Conservation (phyloP, 2,888 invertebrate species). For the Dynastes grantii region DNA sequence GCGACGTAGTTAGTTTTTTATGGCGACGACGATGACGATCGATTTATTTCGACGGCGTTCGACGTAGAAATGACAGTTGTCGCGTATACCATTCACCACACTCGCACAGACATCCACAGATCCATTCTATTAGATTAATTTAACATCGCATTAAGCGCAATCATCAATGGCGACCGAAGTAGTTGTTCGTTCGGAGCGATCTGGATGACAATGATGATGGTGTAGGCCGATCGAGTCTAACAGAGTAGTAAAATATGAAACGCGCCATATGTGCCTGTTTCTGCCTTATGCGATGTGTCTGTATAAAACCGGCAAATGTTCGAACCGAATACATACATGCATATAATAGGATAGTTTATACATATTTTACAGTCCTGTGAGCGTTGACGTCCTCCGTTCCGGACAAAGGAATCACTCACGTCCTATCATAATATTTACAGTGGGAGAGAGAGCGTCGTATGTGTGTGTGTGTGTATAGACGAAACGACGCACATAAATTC, state of each 20-base stretch:
- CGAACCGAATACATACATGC: not conserved
- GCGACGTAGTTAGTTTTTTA: not conserved
- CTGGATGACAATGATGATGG: too few relatives aligned
- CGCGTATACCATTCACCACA: not conserved
- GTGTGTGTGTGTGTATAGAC: not conserved
- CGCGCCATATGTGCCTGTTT: not conserved
- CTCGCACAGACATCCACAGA: too few relatives aligned
- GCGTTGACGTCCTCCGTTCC: conserved; percentile 37
- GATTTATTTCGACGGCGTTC: conserved; percentile 32
- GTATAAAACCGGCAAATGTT: not conserved
- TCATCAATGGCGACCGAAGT: conserved; percentile 55
- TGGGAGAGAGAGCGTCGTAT: too few relatives aligned
- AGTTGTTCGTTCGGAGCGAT: conserved; percentile 8
- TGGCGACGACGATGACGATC: conserved; percentile 13
- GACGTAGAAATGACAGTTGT: conserved; percentile 6
- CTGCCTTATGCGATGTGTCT: too few relatives aligned
- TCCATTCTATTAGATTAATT: conserved; percentile 55
- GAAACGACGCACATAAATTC: conserved; percentile 48
- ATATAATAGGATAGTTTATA: not conserved
- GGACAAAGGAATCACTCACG: conserved; percentile 58
- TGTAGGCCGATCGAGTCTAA: too few relatives aligned
- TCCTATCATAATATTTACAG: conserved; percentile 58
- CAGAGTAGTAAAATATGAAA: conserved; percentile 5
- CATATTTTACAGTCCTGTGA: conserved; percentile 59
- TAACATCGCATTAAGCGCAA: conserved; percentile 57